phyloP scores from a whole-genome alignment of 2,113 vertebrate genomes.

The Tyto alba region DNA sequence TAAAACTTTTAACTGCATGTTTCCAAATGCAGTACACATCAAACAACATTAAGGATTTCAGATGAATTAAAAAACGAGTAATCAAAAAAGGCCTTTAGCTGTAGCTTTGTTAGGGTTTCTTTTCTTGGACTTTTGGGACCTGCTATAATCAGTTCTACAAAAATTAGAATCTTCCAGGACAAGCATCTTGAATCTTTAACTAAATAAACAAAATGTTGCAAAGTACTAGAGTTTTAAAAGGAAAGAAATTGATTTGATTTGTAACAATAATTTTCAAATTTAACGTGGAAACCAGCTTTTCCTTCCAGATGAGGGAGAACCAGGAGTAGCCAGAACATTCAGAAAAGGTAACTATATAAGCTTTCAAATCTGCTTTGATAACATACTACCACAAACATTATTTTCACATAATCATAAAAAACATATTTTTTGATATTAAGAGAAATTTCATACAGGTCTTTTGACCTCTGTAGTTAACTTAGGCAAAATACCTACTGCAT shows the following conservation, averaged over 20 bases:
- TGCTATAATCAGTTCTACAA: neutral
- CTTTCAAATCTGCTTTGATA: neutral
- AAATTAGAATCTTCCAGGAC: constrained; percentile 19
- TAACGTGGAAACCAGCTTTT: constrained; percentile 47
- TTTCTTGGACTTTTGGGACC: neutral
- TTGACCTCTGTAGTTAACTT: neutral
- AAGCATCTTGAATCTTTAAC: neutral
- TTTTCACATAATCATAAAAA: constrained; percentile 34
- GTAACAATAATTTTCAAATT: neutral
- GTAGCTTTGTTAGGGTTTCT: neutral
- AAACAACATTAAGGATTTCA: neutral
- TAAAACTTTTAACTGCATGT: neutral
- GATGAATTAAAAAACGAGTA: neutral
- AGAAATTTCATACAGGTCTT: neutral
- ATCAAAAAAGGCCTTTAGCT: neutral
- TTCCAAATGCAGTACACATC: neutral
- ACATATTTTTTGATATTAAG: neutral
- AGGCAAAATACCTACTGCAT: neutral
- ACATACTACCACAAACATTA: neutral
- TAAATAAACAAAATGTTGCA: constrained; percentile 9
- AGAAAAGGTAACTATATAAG: constrained; percentile 38
- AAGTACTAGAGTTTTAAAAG: constrained; percentile 1
- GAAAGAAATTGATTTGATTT: neutral
- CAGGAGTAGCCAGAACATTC: constrained; percentile 51
- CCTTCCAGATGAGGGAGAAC: constrained; percentile 49